Base-by-base conservation (phyloP, 2,888 invertebrate species). In the Polydrusus tereticollis region DNA sequence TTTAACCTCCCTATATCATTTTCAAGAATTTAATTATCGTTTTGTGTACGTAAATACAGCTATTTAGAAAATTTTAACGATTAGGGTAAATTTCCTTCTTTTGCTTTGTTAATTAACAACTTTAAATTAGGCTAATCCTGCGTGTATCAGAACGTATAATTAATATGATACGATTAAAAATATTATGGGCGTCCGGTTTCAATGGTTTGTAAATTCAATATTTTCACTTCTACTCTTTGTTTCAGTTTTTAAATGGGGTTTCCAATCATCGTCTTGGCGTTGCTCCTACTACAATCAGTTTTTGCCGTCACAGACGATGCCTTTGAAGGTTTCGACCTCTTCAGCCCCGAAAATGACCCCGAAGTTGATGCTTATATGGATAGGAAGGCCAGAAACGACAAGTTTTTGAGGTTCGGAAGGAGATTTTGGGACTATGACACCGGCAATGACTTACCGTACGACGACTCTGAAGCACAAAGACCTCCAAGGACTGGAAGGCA, bases 371-470 rank as follows among this genome's bases (percentile, higher is more conserved):
- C 73, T 4, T 66, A 66, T 29, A 12, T 62, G 12, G 69, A 73
- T 26, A 41, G 73, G 29, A 74, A 74, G 59, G 73, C 69, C 6
- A 75, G 68, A 62, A 69, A 45, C 21, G 76, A 74, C 69, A 78
- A 79, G 33, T 80, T 80, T 18, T 59, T 80, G 59, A 73, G 81
- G 18, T 81, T 80, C 57, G 81, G 80, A 5, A 76, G 78, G 45
- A 65, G 72, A 21, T 73, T 75, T 29, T 76, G 78, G 47, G 75
- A 77, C 38, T 78, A 77, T 21, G 70, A 77, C 5, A 60, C 62
- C 55, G 29, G 16, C n/a, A 74, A 65, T 59, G 76, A 77, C 23
- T 20, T 14, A 18, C n/a, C 59, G n/a, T 71, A 72, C 14, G 65
- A 77, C 6, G 64, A 75, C 33, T 77, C 77, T 20, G 78, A 80